phyloP scores from a whole-genome alignment of 2,797 vertebrate genomes.

The Spatula clypeata region DNA sequence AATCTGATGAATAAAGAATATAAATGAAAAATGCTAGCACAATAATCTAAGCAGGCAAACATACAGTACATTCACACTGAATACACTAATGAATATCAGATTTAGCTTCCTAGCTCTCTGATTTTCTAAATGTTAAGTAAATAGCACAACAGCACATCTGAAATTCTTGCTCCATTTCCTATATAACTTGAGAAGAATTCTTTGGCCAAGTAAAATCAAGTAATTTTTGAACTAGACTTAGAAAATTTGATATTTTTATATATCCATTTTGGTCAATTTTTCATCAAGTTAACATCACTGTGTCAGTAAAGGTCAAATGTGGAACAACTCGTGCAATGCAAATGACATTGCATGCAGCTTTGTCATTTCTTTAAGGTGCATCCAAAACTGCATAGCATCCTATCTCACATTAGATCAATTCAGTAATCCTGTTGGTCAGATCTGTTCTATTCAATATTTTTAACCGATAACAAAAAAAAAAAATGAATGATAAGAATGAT shows the following conservation, averaged over 20 bases:
- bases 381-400: neutral
- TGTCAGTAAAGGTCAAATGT: neutral
- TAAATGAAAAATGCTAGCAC: conserved; percentile 5
- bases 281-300: neutral
- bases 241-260: neutral
- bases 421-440: neutral
- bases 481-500: neutral
- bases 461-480: neutral
- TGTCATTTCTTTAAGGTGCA: neutral
- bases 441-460: neutral
- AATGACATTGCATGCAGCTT: neutral
- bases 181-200: neutral
- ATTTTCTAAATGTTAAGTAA: conserved; percentile 33
- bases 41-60: neutral
- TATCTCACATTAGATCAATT: neutral
- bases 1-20: neutral
- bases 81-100: neutral
- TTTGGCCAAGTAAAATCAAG: conserved; percentile 12
- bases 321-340: neutral
- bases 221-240: neutral
- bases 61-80: neutral
- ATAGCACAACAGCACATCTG: neutral
- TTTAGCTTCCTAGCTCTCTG: neutral
- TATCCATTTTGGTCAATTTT: neutral
- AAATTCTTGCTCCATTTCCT: neutral